phyloP scores from a whole-genome alignment of 2,797 vertebrate species.

The Melanotaenia maccullochi region DNA sequence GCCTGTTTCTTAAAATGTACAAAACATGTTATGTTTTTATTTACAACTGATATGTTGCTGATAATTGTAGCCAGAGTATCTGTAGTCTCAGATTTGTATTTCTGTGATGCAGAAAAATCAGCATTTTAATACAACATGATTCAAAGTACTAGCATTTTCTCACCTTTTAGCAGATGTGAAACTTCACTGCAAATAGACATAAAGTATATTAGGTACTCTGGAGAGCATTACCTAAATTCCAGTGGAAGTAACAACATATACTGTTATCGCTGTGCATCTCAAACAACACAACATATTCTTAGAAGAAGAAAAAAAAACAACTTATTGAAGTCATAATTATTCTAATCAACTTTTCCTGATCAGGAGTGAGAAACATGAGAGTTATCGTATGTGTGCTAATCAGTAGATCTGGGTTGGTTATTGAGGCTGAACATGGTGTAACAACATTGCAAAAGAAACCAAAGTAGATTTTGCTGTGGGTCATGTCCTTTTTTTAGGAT shows the following conservation, averaged over 20 bases:
- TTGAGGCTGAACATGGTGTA: background rate
- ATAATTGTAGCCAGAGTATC: background rate
- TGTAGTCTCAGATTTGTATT: background rate
- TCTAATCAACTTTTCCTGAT: background rate
- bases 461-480: background rate
- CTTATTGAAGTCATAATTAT: background rate
- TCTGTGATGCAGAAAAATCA: background rate
- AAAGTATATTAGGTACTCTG: background rate
- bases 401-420: too few species aligned
- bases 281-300: too few species aligned
- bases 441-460: slow-evolving; percentile 1
- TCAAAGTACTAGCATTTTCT: background rate
- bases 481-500: slow-evolving; percentile 1
- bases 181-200: background rate
- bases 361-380: background rate
- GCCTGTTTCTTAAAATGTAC: background rate
- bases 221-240: background rate
- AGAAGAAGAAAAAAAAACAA: too few species aligned
- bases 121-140: too few species aligned
- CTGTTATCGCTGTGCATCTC: background rate
- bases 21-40: background rate
- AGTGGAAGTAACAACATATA: background rate
- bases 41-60: background rate
- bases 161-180: background rate
- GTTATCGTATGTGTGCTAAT: too few species aligned